A percentile compares a stretch with the other conserved stretches of the same genome.
Conservation (phyloP, 2,113 vertebrate genomes). For the Zeus faber region DNA sequence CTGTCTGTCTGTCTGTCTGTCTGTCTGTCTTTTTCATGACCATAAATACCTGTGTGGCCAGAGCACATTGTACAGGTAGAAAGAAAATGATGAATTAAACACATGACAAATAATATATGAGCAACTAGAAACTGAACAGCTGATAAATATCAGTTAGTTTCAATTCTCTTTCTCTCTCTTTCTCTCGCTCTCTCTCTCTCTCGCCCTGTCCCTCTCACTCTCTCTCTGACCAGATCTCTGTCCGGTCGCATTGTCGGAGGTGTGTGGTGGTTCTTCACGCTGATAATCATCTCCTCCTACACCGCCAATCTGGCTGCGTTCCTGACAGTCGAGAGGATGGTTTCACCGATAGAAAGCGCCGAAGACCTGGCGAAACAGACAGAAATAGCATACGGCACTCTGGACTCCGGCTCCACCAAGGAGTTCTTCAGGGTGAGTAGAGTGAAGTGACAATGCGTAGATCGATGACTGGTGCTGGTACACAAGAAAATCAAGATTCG, state of each 20-base stretch:
- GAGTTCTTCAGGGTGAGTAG: slow-evolving; percentile 96
- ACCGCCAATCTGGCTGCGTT: slow-evolving; percentile 98
- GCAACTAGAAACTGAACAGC: too few relatives aligned
- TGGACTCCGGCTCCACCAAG: slow-evolving; percentile 98
- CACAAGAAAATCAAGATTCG: too few relatives aligned
- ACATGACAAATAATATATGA: too few relatives aligned
- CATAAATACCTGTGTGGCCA: too few relatives aligned
- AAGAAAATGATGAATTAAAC: too few relatives aligned
- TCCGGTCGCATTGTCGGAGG: slow-evolving; percentile 97
- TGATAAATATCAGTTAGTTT: not conserved
- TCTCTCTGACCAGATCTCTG: slow-evolving; percentile 82
- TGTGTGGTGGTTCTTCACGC: slow-evolving; percentile 99
- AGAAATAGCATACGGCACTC: slow-evolving; percentile 94
- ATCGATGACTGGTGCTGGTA: too few relatives aligned
- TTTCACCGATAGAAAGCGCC: slow-evolving; percentile 95
- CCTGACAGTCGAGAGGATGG: slow-evolving; percentile 98
- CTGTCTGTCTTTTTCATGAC: too few relatives aligned
- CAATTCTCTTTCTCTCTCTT: not conserved
- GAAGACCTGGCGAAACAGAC: slow-evolving; percentile 97
- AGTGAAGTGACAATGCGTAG: not conserved
- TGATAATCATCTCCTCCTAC: slow-evolving; percentile 99
- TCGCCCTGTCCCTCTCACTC: not conserved
- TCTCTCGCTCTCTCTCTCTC: not conserved
- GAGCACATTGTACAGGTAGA: too few relatives aligned
- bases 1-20: too few relatives aligned